These are phyloP conservation scores for Agapornis canus DNA, from an alignment of 2,797 vertebrate species.

Conservation along the genomic window DNA sequence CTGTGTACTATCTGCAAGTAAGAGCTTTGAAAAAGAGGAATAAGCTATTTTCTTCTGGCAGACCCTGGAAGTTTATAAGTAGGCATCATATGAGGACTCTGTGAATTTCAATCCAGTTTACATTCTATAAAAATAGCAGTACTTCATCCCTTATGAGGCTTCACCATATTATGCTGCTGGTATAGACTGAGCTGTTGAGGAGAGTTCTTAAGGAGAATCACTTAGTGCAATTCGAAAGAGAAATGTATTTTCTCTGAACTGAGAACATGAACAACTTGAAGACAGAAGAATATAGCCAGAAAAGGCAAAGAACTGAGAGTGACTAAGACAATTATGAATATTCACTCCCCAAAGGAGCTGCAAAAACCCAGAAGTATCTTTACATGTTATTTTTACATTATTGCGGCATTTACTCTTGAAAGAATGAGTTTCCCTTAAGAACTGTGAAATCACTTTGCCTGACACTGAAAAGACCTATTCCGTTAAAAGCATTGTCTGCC, in stretches of 20 bases:
- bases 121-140: conserved; percentile 15
- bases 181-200: neutral
- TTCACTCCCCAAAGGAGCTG: neutral
- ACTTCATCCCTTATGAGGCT: neutral
- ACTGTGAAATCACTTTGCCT: neutral
- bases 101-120: conserved; percentile 12
- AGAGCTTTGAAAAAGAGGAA: neutral
- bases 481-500: neutral
- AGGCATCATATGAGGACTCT: neutral
- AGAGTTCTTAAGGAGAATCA: neutral
- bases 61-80: neutral
- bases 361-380: neutral
- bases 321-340: conserved; percentile 22
- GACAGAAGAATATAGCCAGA: neutral
- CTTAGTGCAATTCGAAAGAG: neutral
- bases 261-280: neutral
- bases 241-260: neutral
- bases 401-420: neutral
- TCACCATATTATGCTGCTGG: neutral
- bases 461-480: neutral
- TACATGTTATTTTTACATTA: neutral
- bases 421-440: neutral
- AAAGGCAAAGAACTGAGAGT: neutral
- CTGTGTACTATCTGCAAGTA: neutral
- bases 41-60: conserved; percentile 17